Conservation (phyloP, 2,888 invertebrate genomes). For the Nemurella pictetii region DNA sequence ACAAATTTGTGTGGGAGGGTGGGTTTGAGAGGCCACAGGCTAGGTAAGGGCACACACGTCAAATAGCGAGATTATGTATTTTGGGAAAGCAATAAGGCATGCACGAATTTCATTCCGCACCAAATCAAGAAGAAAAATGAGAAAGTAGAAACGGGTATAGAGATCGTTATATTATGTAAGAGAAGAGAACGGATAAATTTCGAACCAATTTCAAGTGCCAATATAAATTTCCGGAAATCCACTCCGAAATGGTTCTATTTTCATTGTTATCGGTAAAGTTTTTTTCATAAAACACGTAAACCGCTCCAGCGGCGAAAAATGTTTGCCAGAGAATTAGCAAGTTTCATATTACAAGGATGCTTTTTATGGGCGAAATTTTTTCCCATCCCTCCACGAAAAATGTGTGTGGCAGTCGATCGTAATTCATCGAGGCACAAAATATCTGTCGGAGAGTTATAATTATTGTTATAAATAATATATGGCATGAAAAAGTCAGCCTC, state of each 20-base stretch:
- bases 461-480: slow-evolving; percentile 37
- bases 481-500: slow-evolving; percentile 9
- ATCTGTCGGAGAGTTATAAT: slow-evolving; percentile 40
- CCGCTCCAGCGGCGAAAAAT: neutral
- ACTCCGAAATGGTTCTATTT: slow-evolving; percentile 12
- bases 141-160: neutral
- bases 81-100: neutral
- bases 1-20: neutral
- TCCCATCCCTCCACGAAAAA: slow-evolving; percentile 6
- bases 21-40: neutral
- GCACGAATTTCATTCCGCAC: neutral
- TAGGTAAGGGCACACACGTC: neutral
- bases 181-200: neutral
- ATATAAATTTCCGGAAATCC: slow-evolving; percentile 18
- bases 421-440: slow-evolving; percentile 40
- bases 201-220: neutral
- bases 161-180: too few species aligned
- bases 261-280: slow-evolving; percentile 25
- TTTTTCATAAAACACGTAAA: neutral
- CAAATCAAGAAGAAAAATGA: neutral
- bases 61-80: neutral
- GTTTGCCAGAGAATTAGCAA: slow-evolving; percentile 25
- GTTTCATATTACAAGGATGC: slow-evolving; percentile 20
- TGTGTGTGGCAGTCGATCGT: slow-evolving; percentile 36
- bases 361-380: slow-evolving; percentile 25